Percentiles rank a stretch among this genome's conserved stretches.
phyloP scores from a whole-genome alignment of 2,113 vertebrate species.

The Prunella himalayana region DNA sequence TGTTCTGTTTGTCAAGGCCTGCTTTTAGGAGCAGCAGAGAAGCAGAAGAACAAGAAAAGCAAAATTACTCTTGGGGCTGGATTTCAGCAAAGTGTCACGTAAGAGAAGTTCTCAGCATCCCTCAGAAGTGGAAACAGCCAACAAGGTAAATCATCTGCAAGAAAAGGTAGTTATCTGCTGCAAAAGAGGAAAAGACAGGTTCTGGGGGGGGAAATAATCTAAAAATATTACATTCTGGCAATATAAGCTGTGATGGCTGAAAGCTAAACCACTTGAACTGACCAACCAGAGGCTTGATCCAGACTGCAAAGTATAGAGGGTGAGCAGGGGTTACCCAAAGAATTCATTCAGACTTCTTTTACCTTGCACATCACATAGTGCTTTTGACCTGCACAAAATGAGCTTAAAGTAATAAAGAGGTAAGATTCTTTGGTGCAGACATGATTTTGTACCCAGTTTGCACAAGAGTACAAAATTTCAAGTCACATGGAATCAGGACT shows the following conservation, averaged over 20 bases:
- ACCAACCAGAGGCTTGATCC: background rate
- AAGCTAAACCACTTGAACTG: background rate
- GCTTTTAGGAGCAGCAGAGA: background rate
- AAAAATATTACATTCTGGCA: background rate
- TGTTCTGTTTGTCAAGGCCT: background rate
- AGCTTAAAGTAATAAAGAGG: background rate
- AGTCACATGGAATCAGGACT: background rate
- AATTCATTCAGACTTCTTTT: background rate
- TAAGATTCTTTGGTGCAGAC: background rate
- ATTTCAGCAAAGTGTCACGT: background rate
- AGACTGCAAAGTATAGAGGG: background rate
- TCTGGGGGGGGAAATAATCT: background rate
- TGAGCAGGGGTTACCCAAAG: background rate
- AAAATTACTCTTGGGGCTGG: background rate
- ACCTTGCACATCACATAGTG: background rate
- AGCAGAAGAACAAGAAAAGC: background rate
- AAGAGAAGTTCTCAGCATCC: background rate
- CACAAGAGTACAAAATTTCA: background rate
- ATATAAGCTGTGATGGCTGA: background rate
- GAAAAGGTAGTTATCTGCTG: background rate
- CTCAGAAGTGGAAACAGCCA: background rate
- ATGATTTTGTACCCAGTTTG: background rate
- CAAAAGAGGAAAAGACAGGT: background rate
- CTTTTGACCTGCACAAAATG: background rate
- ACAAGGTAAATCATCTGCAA: background rate